Percentiles rank a stretch among this genome's conserved stretches.
Conservation (phyloP, 1,140 invertebrate genomes). For the Branchinecta lindahli region DNA sequence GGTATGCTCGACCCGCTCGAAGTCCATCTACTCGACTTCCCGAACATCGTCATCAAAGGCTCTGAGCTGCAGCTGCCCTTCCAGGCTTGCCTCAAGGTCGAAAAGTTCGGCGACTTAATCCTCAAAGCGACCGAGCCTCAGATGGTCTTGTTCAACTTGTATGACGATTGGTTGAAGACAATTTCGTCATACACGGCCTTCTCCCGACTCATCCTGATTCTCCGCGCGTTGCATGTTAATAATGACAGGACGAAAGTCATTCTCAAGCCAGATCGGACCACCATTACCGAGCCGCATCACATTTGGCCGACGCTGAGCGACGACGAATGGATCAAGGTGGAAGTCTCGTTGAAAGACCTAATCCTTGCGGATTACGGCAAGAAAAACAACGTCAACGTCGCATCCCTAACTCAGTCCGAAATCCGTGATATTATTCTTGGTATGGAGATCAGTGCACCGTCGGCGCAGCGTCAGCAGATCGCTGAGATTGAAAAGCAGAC, state of each 20-base stretch:
- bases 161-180: constrained; percentile 98
- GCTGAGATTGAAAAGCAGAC: constrained; percentile 99
- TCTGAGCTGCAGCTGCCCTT: constrained; percentile 97
- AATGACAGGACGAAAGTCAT: constrained; percentile 97
- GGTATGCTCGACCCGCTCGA: constrained; percentile 99
- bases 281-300: constrained; percentile 95
- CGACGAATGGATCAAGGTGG: constrained; percentile 99
- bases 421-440: constrained; percentile 98
- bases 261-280: constrained; percentile 96
- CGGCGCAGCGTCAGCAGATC: constrained; percentile 95
- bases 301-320: constrained; percentile 96
- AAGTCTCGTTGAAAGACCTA: constrained; percentile 93
- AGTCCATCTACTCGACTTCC: constrained; percentile 95
- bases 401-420: constrained; percentile 94
- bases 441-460: constrained; percentile 99
- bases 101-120: constrained; percentile 98
- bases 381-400: constrained; percentile 99
- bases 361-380: constrained; percentile 99
- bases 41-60: constrained; percentile 99
- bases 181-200: constrained; percentile 93
- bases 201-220: constrained; percentile 88
- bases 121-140: constrained; percentile 98
- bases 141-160: constrained; percentile 98
- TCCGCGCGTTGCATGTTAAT: constrained; percentile 94
- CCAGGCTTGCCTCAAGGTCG: constrained; percentile 96